These are phyloP conservation scores for Beroe ovata DNA, from an alignment of 37 sponge, comb jelly and placozoan genomes.

Conservation along the genomic window DNA sequence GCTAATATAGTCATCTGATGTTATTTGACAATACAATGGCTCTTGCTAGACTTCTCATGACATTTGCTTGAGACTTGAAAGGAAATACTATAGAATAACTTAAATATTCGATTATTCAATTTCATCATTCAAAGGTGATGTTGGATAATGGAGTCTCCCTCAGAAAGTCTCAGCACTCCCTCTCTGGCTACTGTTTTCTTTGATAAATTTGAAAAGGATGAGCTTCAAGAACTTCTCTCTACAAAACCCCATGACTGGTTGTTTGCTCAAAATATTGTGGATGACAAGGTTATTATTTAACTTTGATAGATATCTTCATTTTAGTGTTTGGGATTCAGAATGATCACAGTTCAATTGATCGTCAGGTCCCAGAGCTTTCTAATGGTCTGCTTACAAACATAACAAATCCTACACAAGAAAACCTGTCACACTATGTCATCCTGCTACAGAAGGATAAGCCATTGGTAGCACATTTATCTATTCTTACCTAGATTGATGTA, in stretches of 20 bases:
- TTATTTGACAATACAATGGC: no score
- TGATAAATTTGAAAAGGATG: conserved; percentile 58
- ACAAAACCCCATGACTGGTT: conserved; percentile 57
- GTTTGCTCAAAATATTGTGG: conserved; percentile 58
- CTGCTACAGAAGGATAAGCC: conserved; percentile 12
- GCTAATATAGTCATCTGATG: no score
- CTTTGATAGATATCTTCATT: background rate
- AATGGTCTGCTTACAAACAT: conserved; percentile 56
- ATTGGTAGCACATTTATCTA: background rate
- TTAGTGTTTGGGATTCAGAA: no score
- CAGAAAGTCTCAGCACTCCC: conserved; percentile 43
- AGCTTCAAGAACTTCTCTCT: conserved; percentile 34
- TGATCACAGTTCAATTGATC: background rate
- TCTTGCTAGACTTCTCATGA: no score
- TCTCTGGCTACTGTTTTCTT: conserved; percentile 43
- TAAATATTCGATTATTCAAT: no score
- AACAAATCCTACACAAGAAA: conserved; percentile 21
- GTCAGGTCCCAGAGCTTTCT: conserved; percentile 22
- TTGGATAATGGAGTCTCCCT: conserved; percentile 12
- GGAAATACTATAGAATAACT: no score
- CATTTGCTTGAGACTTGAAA: no score
- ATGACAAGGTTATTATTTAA: conserved; percentile 28
- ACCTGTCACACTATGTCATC: conserved; percentile 5
- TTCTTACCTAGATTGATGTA: no score
- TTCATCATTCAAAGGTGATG: no score